Evolutionary conservation across 2,888 invertebrate species (phyloP).

Genomic region (Platypus cylindrus): DNA sequence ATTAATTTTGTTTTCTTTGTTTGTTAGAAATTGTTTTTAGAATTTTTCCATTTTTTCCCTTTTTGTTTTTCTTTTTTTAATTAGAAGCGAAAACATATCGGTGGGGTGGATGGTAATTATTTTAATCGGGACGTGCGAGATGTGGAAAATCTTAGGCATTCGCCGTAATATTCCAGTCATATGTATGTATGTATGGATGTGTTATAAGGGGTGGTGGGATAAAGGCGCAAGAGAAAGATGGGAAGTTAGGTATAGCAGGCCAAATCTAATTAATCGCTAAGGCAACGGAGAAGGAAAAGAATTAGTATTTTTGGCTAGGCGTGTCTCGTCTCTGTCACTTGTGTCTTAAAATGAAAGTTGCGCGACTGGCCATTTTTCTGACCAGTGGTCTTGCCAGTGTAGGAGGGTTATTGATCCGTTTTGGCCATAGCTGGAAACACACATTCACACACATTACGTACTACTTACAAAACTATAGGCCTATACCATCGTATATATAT

Average conservation of each 20-base stretch:
- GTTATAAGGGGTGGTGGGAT: constrained; percentile 12
- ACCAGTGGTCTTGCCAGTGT: constrained; percentile 35
- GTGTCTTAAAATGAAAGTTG: constrained; percentile 34
- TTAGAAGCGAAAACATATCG: constrained; percentile 1
- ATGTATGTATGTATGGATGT: constrained; percentile 4
- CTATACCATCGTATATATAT: too few species aligned
- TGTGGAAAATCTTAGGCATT: constrained; percentile 12
- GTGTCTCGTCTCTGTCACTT: constrained; percentile 36
- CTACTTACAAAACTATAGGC: constrained; percentile 17
- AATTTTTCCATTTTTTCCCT: too few species aligned
- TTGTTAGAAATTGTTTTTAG: too few species aligned
- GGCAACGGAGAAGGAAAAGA: constrained; percentile 19
- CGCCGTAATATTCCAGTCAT: constrained; percentile 15
- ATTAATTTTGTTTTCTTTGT: too few species aligned
- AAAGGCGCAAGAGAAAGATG: constrained; percentile 11
- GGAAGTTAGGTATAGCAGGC: constrained; percentile 14
- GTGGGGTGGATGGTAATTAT: constrained; percentile 7
- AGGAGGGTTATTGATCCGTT: constrained; percentile 36
- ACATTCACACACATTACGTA: constrained; percentile 27
- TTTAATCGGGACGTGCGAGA: constrained; percentile 8
- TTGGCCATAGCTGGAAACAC: constrained; percentile 26
- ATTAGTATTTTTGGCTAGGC: constrained; percentile 30
- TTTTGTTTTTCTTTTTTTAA: too few species aligned
- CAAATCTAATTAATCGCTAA: constrained; percentile 19
- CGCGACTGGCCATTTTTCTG: constrained; percentile 34